A percentile compares a stretch with the other conserved stretches of the same genome.
phyloP scores from a whole-genome alignment of 1,140 invertebrate genomes.

The Lordiphosa stackelbergi region DNA sequence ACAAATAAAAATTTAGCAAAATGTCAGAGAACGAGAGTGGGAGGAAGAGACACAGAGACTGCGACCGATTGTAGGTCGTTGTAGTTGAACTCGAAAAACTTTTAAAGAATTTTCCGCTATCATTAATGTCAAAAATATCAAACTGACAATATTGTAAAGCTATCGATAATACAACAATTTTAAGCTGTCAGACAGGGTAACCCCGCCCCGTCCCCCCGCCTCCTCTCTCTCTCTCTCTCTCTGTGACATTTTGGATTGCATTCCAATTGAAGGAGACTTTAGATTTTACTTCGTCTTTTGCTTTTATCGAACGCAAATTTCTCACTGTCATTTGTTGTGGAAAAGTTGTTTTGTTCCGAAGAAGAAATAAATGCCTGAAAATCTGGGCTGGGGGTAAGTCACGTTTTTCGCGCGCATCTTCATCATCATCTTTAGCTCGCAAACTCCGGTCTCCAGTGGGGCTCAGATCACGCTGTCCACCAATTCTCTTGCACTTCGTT shows the following conservation, averaged over 20 bases:
- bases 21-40: slow-evolving; percentile 28
- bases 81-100: slow-evolving; percentile 31
- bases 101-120: slow-evolving; percentile 36
- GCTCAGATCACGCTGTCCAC: no score
- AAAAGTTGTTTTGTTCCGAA: slow-evolving; percentile 13
- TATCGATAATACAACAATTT: slow-evolving; percentile 53
- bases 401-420: slow-evolving; percentile 70
- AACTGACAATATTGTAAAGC: slow-evolving; percentile 63
- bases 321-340: slow-evolving; percentile 49
- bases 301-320: slow-evolving; percentile 51
- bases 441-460: not conserved
- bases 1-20: slow-evolving; percentile 74
- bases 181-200: slow-evolving; percentile 15
- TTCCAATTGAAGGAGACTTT: slow-evolving; percentile 15
- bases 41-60: slow-evolving; percentile 6
- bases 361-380: slow-evolving; percentile 17
- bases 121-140: slow-evolving; percentile 66
- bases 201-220: not conserved
- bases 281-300: not conserved
- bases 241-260: slow-evolving; percentile 44
- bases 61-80: slow-evolving; percentile 29
- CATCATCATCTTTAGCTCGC: slow-evolving; percentile 41
- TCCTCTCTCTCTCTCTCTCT: no score
- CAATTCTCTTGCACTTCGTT: not conserved
- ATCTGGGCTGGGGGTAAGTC: slow-evolving; percentile 42